A percentile compares a stretch with the other conserved stretches of the same genome.
phyloP scores from a whole-genome alignment of 2,797 vertebrate species.

The Natrix natrix region DNA sequence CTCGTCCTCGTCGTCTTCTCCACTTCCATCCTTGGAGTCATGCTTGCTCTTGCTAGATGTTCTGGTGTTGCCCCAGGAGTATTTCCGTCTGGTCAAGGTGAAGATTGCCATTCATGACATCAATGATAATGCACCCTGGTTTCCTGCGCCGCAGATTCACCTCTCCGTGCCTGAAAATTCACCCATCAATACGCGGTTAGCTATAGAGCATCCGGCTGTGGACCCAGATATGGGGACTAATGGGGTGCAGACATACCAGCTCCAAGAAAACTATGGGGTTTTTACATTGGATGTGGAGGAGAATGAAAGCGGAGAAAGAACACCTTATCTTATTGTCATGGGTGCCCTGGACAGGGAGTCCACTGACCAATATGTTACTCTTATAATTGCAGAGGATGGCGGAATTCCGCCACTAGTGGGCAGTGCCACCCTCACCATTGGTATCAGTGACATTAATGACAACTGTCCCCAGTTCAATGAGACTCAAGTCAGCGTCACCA shows the following conservation, averaged over 20 bases:
- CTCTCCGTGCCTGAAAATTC: slow-evolving; percentile 91
- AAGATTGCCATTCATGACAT: slow-evolving; percentile 90
- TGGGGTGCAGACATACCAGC: slow-evolving; percentile 91
- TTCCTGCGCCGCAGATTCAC: slow-evolving; percentile 84
- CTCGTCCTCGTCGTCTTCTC: slow-evolving; percentile 53
- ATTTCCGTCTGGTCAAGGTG: slow-evolving; percentile 95
- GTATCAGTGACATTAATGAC: slow-evolving; percentile 93
- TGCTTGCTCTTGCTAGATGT: slow-evolving; percentile 91
- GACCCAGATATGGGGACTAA: slow-evolving; percentile 88
- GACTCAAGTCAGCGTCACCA: slow-evolving; percentile 84
- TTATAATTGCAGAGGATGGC: slow-evolving; percentile 93
- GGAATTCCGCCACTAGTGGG: slow-evolving; percentile 87
- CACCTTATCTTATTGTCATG: slow-evolving; percentile 92
- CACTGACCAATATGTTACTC: slow-evolving; percentile 87
- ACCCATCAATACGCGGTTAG: slow-evolving; percentile 85
- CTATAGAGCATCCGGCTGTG: slow-evolving; percentile 89
- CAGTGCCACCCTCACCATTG: slow-evolving; percentile 87
- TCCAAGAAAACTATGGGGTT: slow-evolving; percentile 87
- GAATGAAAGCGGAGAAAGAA: slow-evolving; percentile 90
- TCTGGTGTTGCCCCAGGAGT: slow-evolving; percentile 91
- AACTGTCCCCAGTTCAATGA: slow-evolving; percentile 91
- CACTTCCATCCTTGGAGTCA: slow-evolving; percentile 61
- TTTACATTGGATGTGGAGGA: slow-evolving; percentile 96
- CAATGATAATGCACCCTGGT: slow-evolving; percentile 91
- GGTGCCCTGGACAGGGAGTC: slow-evolving; percentile 88